Evolutionary conservation across 2,888 invertebrate genomes (phyloP).

Genomic region (Gryllus longicercus): DNA sequence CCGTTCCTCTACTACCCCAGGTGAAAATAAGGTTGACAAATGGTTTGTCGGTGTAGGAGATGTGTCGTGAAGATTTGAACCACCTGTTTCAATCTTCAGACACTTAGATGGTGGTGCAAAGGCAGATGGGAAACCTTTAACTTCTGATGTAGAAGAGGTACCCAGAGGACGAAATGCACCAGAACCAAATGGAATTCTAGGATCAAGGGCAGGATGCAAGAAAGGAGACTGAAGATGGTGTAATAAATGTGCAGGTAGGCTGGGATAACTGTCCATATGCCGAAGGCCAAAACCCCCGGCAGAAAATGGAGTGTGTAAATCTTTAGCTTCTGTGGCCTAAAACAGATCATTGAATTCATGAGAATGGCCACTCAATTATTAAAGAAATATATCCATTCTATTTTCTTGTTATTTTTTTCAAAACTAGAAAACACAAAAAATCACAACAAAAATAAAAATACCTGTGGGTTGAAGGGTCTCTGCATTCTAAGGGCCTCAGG

Average conservation of each 20-base stretch:
- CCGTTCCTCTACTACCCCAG: slow-evolving; percentile 48
- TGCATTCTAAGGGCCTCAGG: slow-evolving; percentile 72
- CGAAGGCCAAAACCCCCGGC: slow-evolving; percentile 52
- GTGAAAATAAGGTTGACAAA: slow-evolving; percentile 40
- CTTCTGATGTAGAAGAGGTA: slow-evolving; percentile 52
- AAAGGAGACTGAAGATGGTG: slow-evolving; percentile 70
- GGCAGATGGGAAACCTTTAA: slow-evolving; percentile 57
- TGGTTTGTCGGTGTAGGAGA: slow-evolving; percentile 34
- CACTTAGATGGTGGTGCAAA: slow-evolving; percentile 64
- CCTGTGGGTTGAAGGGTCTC: slow-evolving; percentile 61
- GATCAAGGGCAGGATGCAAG: slow-evolving; percentile 62
- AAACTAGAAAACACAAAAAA: slow-evolving; percentile 20
- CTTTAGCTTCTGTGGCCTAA: slow-evolving; percentile 41
- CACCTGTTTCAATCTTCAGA: slow-evolving; percentile 51
- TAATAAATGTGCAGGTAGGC: slow-evolving; percentile 62
- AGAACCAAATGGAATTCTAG: slow-evolving; percentile 57
- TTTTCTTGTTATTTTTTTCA: background rate
- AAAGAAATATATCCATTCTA: background rate
- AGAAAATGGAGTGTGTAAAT: slow-evolving; percentile 62
- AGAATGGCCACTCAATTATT: background rate
- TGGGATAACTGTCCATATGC: slow-evolving; percentile 58
- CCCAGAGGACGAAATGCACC: slow-evolving; percentile 60
- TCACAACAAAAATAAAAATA: slow-evolving; percentile 22
- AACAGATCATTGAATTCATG: background rate
- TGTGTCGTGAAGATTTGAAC: slow-evolving; percentile 36